Base-by-base conservation (phyloP, 1,140 invertebrate genomes). In the Popillia japonica region DNA sequence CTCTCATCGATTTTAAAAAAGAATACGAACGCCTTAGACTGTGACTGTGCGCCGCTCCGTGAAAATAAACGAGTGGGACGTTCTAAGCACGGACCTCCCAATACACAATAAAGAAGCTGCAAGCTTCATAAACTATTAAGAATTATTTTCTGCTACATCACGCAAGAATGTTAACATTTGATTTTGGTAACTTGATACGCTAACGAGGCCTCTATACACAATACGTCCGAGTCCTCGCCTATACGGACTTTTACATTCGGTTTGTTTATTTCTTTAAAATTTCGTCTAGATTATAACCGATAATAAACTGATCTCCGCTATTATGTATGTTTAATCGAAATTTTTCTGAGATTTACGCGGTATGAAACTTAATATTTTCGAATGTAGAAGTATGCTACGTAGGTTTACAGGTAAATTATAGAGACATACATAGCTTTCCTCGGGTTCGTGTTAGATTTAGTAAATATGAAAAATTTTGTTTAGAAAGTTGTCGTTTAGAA, bases 141-240 rank as follows among this genome's bases (percentile, higher is more conserved):
- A 81, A 83, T 81, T 82, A 82, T 83, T 83, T 85, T 84, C 78
- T 83, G 83, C 83, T 81, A 80, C 82, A 82, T 83, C 83, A 83
- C 80, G 61, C 78, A 80, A 78, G 83, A 84, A 84, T 83, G 82
- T 83, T 83, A 82, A 84, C 81, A 83, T 83, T 84, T 83, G 83
- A 81, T 82, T 83, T 84, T 81, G 77, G 82, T 82, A 80, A 84
- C 73, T 75, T 75, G 81, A 83, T 82, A 82, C 78, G 55, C 76
- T 79, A 44, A 75, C 79, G 75, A 78, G 72, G 40, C 20, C 22
- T 10, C 22, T 68, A 23, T 68, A 68, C 61, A 68, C 20, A 22
- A 68, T 22, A 68, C 27, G 27, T 34, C n/a, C 27, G 27, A 68
- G 22, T 22, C 3, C 22, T 68, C 59, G 59, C n/a, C 59, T 22